Evolutionary conservation across 1,140 invertebrate genomes (phyloP), one percentile per base, ranked within the genome.

Genomic region (Thaumatotibia leucotreta): DNA sequence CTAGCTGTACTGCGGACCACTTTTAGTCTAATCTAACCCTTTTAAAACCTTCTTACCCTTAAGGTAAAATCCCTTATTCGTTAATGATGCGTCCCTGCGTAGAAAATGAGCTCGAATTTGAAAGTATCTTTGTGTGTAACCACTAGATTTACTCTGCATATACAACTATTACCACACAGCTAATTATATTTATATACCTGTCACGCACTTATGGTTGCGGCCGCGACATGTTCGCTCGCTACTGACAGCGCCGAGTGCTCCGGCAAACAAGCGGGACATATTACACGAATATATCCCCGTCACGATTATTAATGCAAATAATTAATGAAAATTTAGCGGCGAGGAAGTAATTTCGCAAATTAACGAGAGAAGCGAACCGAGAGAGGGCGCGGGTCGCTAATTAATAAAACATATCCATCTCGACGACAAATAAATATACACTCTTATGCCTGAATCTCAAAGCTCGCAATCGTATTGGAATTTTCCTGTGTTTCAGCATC

Each of bases 371-470:
- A 58, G 52, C 52, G 52, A 58, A 29, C 24, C 52, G 52, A 58
- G 22, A 29, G 23, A 14, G 24, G 10, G 24, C 52, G 22, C 11
- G 24, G 52, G 23, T 27, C 52, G 52, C 24, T 58, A 58, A 58
- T 58, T 58, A 58, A 58, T 58, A 58, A 58, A 58, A 58, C 52
- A 58, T 58, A 58, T 58, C 52, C 52, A 58, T 58, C 23, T 29
- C 24, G n/a, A 9, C 11, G 24, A 27, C 52, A 58, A 58, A 58
- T 58, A 58, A 58, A 27, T 27, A 27, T 58, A 27, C 14, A 27
- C 11, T 58, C 52, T 58, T 58, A 27, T 58, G 52, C 52, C 24
- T 27, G 52, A 14, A 54, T 10, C 0, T 27, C 23, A 3, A 17
- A 3, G n/a, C n/a, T 5, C 4, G 14, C 4, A 11, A 4, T 29